These are phyloP conservation scores for Stramonita haemastoma DNA, from an alignment of 2,888 invertebrate species.

Conservation along the genomic window DNA sequence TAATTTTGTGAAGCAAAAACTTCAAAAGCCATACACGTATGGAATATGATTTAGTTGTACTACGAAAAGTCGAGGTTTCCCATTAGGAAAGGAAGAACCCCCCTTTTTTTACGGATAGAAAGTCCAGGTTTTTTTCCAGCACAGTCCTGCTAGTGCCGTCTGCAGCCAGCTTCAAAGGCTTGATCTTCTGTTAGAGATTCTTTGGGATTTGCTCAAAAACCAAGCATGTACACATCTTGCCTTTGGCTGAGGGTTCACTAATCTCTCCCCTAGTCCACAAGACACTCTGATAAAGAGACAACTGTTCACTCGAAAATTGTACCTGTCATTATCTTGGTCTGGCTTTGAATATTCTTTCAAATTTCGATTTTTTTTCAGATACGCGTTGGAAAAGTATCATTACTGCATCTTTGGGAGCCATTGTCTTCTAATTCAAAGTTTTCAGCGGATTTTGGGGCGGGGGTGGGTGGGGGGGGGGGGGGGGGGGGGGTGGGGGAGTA, in stretches of 20 bases:
- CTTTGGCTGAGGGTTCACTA: background rate
- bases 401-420: no score
- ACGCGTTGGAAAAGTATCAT: no score
- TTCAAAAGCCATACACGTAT: slow-evolving; percentile 35
- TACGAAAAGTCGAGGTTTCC: background rate
- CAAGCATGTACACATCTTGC: slow-evolving; percentile 16
- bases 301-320: background rate
- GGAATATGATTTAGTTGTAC: slow-evolving; percentile 17
- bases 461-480: no score
- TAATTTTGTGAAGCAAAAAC: slow-evolving; percentile 44
- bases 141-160: background rate
- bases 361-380: background rate
- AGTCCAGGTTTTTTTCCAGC: background rate
- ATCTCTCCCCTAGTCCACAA: background rate
- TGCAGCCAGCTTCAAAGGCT: background rate
- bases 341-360: background rate
- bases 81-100: no score
- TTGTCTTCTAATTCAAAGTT: no score
- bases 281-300: background rate
- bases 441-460: no score
- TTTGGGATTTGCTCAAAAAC: slow-evolving; percentile 7
- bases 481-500: no score
- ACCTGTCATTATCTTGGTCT: background rate
- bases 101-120: background rate
- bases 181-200: slow-evolving; percentile 15